Evolutionary conservation across 23 tunicate species (phyloP), one percentile per base, ranked within the genome.

Genomic region (Halocynthia roretzi): DNA sequence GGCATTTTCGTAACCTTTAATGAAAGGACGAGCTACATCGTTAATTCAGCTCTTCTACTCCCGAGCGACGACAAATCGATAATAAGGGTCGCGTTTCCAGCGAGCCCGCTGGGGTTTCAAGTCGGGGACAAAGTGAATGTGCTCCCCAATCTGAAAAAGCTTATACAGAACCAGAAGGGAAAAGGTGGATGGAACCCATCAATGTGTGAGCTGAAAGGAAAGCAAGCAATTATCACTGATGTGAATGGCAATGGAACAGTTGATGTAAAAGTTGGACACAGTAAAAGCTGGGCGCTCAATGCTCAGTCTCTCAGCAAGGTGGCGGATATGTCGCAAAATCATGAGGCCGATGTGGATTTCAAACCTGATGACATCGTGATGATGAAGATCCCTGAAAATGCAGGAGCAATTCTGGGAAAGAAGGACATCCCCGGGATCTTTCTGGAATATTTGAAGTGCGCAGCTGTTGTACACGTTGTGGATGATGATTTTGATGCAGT

Each of bases 401-500:
- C 50, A 8, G 10, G 76, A 71, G 18, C n/a, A 21, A 20, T 71
- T 21, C 10, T 71, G 4, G 76, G 51, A 9, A 9, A 40, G 60
- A 71, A 40, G 51, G 51, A 71, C n/a, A 54, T 71, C 10, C 61
- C 76, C 0, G 23, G 49, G 54, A 9, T 10, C 76, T 71, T 71
- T 15, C 57, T 71, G 23, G 76, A 71, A 51, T 22, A 71, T 54
- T 71, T 71, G 56, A 51, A 54, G 2, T 22, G 18, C 5, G 51
- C 76, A 52, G 76, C 76, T 10, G 56, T 48, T 5, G 50, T 71
- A 8, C 23, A 22, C 8, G 11, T 71, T 9, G 60, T 71, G 11
- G 76, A 71, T 71, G 76, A 71, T 52, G 76, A 71, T 71, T 22
- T 71, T 1, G 76, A 71, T 15, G 49, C 49, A 17, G 8, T 71